These are phyloP conservation scores for Nephrocerus scutellatus DNA, from an alignment of 2,888 invertebrate genomes.

Conservation along the genomic window DNA sequence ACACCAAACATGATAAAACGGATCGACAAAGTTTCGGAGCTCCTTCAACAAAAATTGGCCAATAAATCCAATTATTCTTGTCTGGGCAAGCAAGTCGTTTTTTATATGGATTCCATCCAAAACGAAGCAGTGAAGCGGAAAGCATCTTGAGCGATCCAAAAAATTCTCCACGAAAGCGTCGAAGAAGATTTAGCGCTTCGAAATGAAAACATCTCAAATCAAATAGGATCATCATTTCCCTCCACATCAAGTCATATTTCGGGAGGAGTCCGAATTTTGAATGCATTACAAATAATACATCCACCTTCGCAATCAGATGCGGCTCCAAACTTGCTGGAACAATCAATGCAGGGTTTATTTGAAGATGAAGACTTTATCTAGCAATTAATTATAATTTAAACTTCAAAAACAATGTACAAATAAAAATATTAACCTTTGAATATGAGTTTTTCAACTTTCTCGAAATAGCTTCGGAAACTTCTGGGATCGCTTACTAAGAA, in stretches of 20 bases:
- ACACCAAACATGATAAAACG: background rate
- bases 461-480: background rate
- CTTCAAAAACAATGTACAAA: background rate
- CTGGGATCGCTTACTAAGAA: background rate
- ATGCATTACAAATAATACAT: too few relatives aligned
- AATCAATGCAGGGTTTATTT: constrained; percentile 3
- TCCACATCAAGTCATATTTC: too few relatives aligned
- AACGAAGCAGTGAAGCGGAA: background rate
- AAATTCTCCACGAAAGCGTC: background rate
- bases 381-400: background rate
- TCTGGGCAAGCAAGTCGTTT: constrained; percentile 4
- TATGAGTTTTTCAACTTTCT: constrained; percentile 1
- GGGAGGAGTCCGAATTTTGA: too few relatives aligned
- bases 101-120: constrained; percentile 1
- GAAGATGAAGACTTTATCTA: too few relatives aligned
- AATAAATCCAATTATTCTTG: constrained; percentile 1
- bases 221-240: background rate
- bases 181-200: constrained; percentile 1
- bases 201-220: background rate
- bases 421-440: background rate
- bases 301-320: constrained; percentile 1
- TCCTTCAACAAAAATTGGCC: background rate
- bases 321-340: constrained; percentile 6
- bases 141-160: constrained; percentile 1
- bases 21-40: background rate